Evolutionary conservation across 2,113 vertebrate species (phyloP).

Genomic region (Phoenicopterus ruber): DNA sequence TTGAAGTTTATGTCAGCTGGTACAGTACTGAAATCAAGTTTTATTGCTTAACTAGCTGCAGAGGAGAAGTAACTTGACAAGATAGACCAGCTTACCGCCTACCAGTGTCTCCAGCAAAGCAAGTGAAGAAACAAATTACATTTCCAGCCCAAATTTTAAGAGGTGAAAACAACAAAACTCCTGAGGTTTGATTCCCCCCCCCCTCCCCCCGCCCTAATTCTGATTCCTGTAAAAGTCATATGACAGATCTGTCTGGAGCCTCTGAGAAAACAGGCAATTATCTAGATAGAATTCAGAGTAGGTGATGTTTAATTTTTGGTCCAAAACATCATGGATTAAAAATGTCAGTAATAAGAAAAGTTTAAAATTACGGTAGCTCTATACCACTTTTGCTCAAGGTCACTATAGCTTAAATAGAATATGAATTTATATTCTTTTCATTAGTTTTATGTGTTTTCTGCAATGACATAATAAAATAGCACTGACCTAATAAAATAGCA

Average conservation of each 20-base stretch:
- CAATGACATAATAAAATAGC: background rate
- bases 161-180: background rate
- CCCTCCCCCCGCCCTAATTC: too few relatives aligned
- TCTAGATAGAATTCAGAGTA: background rate
- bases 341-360: background rate
- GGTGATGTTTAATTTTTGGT: background rate
- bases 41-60: background rate
- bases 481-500: slow-evolving; percentile 74
- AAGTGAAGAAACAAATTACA: background rate
- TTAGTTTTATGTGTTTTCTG: background rate
- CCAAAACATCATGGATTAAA: background rate
- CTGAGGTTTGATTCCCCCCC: background rate
- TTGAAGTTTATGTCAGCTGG: background rate
- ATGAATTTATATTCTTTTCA: background rate
- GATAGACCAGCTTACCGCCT: background rate
- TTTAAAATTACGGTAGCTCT: background rate
- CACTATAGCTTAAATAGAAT: background rate
- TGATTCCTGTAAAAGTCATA: background rate
- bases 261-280: background rate
- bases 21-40: background rate
- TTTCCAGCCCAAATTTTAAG: background rate
- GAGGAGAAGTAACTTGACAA: background rate
- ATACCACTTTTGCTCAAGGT: background rate
- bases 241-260: background rate
- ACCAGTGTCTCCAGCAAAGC: background rate